Evolutionary conservation across 1,140 invertebrate species (phyloP).

Genomic region (Ostrea edulis): DNA sequence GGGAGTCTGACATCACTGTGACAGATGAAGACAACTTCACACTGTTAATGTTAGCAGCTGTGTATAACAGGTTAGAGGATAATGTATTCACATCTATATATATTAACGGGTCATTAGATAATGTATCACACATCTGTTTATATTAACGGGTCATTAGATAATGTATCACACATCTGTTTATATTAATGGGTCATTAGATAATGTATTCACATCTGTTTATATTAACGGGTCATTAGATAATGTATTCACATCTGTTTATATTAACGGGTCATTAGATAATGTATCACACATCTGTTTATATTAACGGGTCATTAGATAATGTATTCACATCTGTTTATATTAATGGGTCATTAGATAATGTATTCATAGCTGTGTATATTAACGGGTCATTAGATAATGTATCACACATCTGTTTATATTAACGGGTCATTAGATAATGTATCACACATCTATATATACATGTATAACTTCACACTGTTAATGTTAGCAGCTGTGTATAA

Average conservation of each 20-base stretch:
- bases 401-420: neutral
- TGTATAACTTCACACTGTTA: slow-evolving; percentile 68
- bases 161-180: slow-evolving; percentile 65
- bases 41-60: slow-evolving; percentile 71
- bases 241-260: too few relatives aligned
- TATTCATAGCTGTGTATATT: slow-evolving; percentile 67
- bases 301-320: too few relatives aligned
- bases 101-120: too few relatives aligned
- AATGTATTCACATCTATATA: too few relatives aligned
- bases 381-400: too few relatives aligned
- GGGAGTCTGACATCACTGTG: slow-evolving; percentile 65
- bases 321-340: slow-evolving; percentile 22
- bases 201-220: slow-evolving; percentile 48
- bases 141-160: too few relatives aligned
- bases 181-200: too few relatives aligned
- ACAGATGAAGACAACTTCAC: slow-evolving; percentile 67
- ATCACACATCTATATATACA: too few relatives aligned
- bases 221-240: too few relatives aligned
- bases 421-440: slow-evolving; percentile 39
- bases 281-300: slow-evolving; percentile 66
- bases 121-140: too few relatives aligned
- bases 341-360: too few relatives aligned
- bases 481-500: slow-evolving; percentile 71
- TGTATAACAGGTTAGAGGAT: slow-evolving; percentile 63
- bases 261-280: too few relatives aligned